These are phyloP conservation scores for Synanthedon vespiformis DNA, from an alignment of 2,888 invertebrate genomes.

Conservation along the genomic window DNA sequence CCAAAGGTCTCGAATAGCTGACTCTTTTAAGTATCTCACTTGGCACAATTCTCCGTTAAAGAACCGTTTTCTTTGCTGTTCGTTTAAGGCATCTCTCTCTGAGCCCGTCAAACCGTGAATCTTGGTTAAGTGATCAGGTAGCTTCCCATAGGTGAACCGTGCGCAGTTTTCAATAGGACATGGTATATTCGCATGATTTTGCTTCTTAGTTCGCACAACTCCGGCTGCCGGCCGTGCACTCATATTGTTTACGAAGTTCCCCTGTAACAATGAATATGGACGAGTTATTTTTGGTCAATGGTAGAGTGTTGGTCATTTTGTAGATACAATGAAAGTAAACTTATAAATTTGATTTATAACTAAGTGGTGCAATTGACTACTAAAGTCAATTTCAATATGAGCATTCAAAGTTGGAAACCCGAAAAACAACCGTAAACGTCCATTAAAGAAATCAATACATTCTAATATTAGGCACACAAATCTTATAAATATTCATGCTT, in stretches of 20 bases:
- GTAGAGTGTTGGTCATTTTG: too few species aligned
- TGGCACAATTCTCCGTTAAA: slow-evolving; percentile 69
- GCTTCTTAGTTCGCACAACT: slow-evolving; percentile 56
- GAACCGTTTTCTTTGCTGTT: slow-evolving; percentile 63
- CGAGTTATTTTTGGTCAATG: neutral
- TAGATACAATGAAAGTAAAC: neutral
- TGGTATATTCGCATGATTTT: slow-evolving; percentile 66
- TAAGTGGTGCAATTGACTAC: too few species aligned
- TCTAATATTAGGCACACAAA: too few species aligned
- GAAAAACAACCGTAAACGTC: too few species aligned
- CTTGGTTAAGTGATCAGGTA: slow-evolving; percentile 64
- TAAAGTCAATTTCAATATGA: too few species aligned
- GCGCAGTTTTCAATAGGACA: slow-evolving; percentile 68
- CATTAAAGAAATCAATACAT: too few species aligned
- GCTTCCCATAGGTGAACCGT: slow-evolving; percentile 63
- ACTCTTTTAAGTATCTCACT: slow-evolving; percentile 61
- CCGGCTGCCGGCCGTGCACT: slow-evolving; percentile 35
- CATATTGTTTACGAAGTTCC: slow-evolving; percentile 20
- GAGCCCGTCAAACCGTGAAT: slow-evolving; percentile 62
- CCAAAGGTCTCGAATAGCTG: slow-evolving; percentile 66
- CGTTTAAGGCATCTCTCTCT: slow-evolving; percentile 60
- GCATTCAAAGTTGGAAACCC: too few species aligned
- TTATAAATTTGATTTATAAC: too few species aligned
- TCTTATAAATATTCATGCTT: too few species aligned
- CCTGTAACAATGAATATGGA: slow-evolving; percentile 18